These are phyloP conservation scores for Petaurus breviceps DNA, from an alignment of 2,113 vertebrate species.

Conservation along the genomic window DNA sequence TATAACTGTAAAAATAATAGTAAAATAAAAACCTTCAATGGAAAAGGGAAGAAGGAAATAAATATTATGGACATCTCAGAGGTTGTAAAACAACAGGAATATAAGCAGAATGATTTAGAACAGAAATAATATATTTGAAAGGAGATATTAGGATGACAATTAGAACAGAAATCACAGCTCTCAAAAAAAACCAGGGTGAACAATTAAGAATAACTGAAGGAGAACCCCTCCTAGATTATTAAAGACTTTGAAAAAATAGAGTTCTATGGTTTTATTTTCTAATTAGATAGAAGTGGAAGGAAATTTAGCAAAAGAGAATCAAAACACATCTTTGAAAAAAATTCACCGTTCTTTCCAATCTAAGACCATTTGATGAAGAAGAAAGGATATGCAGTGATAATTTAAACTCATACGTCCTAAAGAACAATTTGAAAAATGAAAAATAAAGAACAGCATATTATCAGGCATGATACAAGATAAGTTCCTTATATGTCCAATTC, in stretches of 20 bases:
- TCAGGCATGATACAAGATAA: neutral
- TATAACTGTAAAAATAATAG: neutral
- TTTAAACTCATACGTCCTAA: neutral
- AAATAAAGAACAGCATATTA: neutral
- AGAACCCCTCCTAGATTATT: neutral
- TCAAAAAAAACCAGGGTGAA: neutral
- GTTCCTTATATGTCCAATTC: neutral
- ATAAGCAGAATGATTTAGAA: neutral
- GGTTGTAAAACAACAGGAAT: neutral
- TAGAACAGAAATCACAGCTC: neutral
- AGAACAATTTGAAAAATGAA: neutral
- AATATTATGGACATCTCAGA: neutral
- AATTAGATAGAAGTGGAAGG: neutral
- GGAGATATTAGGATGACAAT: neutral
- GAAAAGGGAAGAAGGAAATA: neutral
- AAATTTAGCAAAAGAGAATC: neutral
- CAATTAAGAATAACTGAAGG: neutral
- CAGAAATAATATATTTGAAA: neutral
- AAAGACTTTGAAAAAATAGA: neutral
- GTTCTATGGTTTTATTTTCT: neutral
- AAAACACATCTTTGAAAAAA: neutral
- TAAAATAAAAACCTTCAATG: neutral
- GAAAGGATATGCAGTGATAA: neutral
- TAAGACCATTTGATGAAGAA: neutral
- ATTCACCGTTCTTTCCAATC: neutral